A percentile compares a stretch with the other conserved stretches of the same genome.
phyloP scores from a whole-genome alignment of 2,888 invertebrate genomes.

The Epinotia nisella region DNA sequence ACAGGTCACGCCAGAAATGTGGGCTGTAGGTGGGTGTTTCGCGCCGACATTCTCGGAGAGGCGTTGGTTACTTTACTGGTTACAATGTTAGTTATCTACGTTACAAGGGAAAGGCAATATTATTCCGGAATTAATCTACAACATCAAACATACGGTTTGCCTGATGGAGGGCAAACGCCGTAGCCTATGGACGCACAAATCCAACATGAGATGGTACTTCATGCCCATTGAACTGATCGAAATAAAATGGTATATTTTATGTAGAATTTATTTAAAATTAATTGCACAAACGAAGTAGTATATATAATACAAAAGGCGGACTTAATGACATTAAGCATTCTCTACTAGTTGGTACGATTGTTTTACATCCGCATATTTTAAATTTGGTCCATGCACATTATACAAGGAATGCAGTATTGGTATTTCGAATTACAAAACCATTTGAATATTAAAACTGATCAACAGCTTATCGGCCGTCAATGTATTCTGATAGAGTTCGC shows the following conservation, averaged over 20 bases:
- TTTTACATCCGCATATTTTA: slow-evolving; percentile 15
- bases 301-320: background rate
- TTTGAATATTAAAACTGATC: slow-evolving; percentile 48
- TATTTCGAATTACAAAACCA: slow-evolving; percentile 30
- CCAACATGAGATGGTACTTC: background rate
- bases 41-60: background rate
- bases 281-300: too few species aligned
- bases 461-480: slow-evolving; percentile 48
- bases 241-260: too few species aligned
- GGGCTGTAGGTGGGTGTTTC: background rate
- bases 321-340: background rate
- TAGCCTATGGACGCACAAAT: too few species aligned
- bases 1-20: slow-evolving; percentile 16
- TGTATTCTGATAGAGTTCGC: slow-evolving; percentile 66
- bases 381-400: slow-evolving; percentile 1
- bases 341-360: too few species aligned
- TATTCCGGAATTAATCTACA: too few species aligned
- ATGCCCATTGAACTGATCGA: background rate
- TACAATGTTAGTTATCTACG: background rate
- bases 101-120: background rate
- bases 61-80: background rate
- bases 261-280: too few species aligned
- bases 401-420: slow-evolving; percentile 34
- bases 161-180: too few species aligned
- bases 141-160: too few species aligned